Evolutionary conservation across 2,888 invertebrate species (phyloP), one percentile per base, ranked within the genome.

Genomic region (Brachypterus glaber): DNA sequence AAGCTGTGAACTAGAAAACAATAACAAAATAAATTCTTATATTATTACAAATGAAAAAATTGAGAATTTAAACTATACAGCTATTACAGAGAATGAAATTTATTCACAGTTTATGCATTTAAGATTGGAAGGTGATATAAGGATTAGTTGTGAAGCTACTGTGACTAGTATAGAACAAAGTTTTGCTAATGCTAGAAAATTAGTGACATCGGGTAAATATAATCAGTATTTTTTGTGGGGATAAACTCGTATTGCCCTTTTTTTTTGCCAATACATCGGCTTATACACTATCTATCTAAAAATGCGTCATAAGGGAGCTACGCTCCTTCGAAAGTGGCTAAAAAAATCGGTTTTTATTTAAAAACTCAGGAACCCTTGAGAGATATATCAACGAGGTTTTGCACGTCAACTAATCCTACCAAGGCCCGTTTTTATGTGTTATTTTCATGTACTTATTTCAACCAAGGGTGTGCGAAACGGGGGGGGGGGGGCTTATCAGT

Each of bases 11-110:
- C 62, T 73, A 43, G 37, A 37, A 13, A 70, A 74, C 11, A 73
- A 72, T 46, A 64, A 67, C 13, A 71, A 73, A 9, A 63, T 84
- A 50, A 71, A 74, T 54, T 73, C 82, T 8, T 77, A 77, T 47
- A 77, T 82, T 57, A 70, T 80, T 45, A 74, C 80, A 25, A 82
- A 84, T 63, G 79, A 81, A 43, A 78, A 79, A 55, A 67, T 85
- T 43, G 79, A 82, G 55, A 70, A 74, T 45, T 73, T 77, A 1
- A 69, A 72, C 27, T 77, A 76, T 61, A 78, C 79, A 53, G 66
- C 79, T 3, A 64, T 84, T 43, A 70, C 66, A 25, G 71, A 74
- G 34, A 70, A 73, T 30, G 78, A 81, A 26, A 62, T 85, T 34
- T 76, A 74, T 67, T 71, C 73, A 46, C 74, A 83, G 52, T 85